Conservation (phyloP, 2,888 invertebrate species). For the Trichogramma evanescens region DNA sequence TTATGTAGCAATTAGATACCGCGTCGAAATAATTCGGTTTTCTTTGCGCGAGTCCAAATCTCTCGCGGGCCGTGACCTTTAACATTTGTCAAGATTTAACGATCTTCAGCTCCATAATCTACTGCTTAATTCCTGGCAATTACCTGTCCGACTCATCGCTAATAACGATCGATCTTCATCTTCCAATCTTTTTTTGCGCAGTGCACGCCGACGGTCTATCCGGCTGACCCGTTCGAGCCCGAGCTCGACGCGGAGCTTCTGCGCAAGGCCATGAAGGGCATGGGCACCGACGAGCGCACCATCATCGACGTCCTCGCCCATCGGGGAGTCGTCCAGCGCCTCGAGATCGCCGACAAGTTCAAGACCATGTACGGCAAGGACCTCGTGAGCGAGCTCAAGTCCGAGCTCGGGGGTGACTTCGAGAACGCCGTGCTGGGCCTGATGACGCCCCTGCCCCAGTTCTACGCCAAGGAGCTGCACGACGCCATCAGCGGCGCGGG, state of each 20-base stretch:
- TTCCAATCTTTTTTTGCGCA: constrained; percentile 37
- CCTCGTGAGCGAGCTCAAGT: constrained; percentile 74
- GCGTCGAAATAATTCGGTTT: too few species aligned
- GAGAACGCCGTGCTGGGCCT: constrained; percentile 75
- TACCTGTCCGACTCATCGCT: neutral
- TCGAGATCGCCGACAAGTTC: constrained; percentile 73
- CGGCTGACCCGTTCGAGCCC: constrained; percentile 71
- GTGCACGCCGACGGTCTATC: constrained; percentile 70
- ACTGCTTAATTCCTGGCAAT: neutral
- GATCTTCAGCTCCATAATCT: neutral
- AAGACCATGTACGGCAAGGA: constrained; percentile 85
- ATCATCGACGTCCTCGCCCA: constrained; percentile 78
- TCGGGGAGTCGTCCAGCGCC: constrained; percentile 78
- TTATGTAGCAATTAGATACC: too few species aligned
- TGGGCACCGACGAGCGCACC: constrained; percentile 84
- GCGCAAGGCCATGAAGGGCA: constrained; percentile 87
- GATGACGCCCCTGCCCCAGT: constrained; percentile 78
- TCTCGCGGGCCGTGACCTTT: too few species aligned
- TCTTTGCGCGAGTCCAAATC: too few species aligned
- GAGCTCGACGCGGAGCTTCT: constrained; percentile 72
- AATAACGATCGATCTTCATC: constrained; percentile 2
- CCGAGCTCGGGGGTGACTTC: constrained; percentile 83
- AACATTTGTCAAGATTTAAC: too few species aligned
- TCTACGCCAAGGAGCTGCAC: constrained; percentile 75
- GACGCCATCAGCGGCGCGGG: constrained; percentile 72